Conservation (phyloP, 2,797 vertebrate species). For the Syncerus caffer region DNA sequence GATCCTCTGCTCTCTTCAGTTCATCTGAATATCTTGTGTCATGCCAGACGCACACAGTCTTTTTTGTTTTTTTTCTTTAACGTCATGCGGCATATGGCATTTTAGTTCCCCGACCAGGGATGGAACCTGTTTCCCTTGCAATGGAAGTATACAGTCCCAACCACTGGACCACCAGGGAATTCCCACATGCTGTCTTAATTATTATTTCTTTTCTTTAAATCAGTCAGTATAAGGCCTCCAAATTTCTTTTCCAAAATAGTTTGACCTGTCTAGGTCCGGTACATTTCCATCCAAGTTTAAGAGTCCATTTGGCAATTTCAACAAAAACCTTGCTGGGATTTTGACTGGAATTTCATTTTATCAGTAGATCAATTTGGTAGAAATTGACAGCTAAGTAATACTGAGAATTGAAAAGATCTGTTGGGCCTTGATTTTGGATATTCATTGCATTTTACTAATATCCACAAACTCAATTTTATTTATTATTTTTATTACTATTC, state of each 20-base stretch:
- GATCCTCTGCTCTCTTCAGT: background rate
- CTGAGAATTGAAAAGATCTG: constrained; percentile 3
- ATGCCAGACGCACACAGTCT: background rate
- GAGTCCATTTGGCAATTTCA: background rate
- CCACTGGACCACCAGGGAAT: background rate
- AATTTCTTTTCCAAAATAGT: background rate
- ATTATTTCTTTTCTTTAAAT: background rate
- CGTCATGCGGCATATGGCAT: background rate
- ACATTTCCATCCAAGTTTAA: background rate
- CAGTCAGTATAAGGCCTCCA: background rate
- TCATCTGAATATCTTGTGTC: background rate
- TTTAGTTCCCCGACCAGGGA: background rate
- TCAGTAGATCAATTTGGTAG: background rate
- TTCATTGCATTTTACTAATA: constrained; percentile 27
- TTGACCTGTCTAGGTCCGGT: background rate
- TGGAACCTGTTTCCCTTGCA: background rate
- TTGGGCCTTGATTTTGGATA: constrained; percentile 19
- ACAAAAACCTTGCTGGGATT: background rate
- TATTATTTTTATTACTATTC: background rate
- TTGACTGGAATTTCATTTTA: constrained; percentile 14
- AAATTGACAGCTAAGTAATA: constrained; percentile 12
- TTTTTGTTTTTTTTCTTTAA: background rate
- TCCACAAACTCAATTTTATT: background rate
- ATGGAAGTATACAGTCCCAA: background rate
- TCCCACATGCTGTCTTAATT: background rate